Evolutionary conservation across 2,113 vertebrate genomes (phyloP), one percentile per base, ranked within the genome.

Genomic region (Hemichromis elongatus): DNA sequence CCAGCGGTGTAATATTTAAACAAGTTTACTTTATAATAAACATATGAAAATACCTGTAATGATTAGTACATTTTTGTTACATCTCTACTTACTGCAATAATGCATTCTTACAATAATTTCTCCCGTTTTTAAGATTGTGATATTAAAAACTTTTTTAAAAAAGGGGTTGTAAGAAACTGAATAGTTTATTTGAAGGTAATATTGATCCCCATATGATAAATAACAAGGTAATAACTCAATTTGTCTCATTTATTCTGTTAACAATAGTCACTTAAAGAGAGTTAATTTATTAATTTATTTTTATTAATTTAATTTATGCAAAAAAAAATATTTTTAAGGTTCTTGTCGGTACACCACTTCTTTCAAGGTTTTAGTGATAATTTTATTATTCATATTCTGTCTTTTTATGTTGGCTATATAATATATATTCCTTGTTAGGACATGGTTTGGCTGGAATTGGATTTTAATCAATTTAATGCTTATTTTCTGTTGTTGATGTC

Each of bases 31-130:
- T 1, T 9, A 52, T 52, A 9, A 19, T 9, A 7, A 52, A 19
- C 1, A 19, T 52, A 18, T 52, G 4, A 50, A 50, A 50, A 18
- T 0, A 55, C 53, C 6, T 24, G 5, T 0, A 55, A 55, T 55
- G 5, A 55, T 13, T 7, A 0, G 53, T 0, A 11, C 3, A 54
- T 9, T 0, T 55, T 0, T 13, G 5, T 26, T 2, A 55, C 21
- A 24, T 7, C 1, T 53, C 50, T 10, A n/a, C 19, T 53, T 7
- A 3, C 45, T 3, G 19, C 0, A 53, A 0, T n/a, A 53, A 10
- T 0, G 19, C 0, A n/a, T 53, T 53, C 19, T 10, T 53, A 19
- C 0, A 53, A 53, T 52, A 52, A 0, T 52, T 13, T 0, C 0
- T 56, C 13, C 3, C 3, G 1, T 28, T 28, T 2, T 28, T 28